phyloP scores from a whole-genome alignment of 2,797 vertebrate species.

The Hippoglossus hippoglossus region DNA sequence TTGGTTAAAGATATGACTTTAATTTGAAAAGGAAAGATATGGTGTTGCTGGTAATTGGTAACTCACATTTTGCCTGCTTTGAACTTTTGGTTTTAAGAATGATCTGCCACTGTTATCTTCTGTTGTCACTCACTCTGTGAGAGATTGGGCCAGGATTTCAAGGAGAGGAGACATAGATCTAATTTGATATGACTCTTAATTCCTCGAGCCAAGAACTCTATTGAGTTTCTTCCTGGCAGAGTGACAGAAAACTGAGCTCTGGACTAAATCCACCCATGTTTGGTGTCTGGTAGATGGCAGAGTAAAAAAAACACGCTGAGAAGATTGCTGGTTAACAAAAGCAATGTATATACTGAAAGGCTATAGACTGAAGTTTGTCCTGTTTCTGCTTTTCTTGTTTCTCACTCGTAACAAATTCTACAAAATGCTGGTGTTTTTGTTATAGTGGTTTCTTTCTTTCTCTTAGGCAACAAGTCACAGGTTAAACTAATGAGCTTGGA shows the following conservation, averaged over 20 bases:
- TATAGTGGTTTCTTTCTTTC: constrained; percentile 20
- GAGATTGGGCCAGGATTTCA: constrained; percentile 51
- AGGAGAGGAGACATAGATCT: constrained; percentile 61
- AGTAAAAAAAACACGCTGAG: constrained; percentile 33
- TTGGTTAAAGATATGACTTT: constrained; percentile 56
- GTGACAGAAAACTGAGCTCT: constrained; percentile 51
- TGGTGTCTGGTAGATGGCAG: constrained; percentile 54
- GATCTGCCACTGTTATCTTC: constrained; percentile 46
- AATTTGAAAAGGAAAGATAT: constrained; percentile 60
- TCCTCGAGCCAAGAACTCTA: constrained; percentile 54
- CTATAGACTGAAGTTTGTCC: neutral
- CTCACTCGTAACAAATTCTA: neutral
- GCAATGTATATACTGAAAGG: constrained; percentile 15
- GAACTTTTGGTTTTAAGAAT: constrained; percentile 32
- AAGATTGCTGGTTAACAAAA: constrained; percentile 28
- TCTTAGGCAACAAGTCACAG: constrained; percentile 67
- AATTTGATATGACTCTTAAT: constrained; percentile 64
- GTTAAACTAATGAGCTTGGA: constrained; percentile 76
- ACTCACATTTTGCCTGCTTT: constrained; percentile 43
- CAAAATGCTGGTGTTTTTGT: constrained; percentile 31
- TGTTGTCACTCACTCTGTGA: constrained; percentile 37
- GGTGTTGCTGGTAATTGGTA: constrained; percentile 44
- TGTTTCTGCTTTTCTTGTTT: constrained; percentile 19
- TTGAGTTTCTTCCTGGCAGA: constrained; percentile 61
- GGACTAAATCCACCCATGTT: constrained; percentile 57